Base-by-base conservation (phyloP, 2,797 vertebrate genomes). In the Steatocranus sp. region DNA sequence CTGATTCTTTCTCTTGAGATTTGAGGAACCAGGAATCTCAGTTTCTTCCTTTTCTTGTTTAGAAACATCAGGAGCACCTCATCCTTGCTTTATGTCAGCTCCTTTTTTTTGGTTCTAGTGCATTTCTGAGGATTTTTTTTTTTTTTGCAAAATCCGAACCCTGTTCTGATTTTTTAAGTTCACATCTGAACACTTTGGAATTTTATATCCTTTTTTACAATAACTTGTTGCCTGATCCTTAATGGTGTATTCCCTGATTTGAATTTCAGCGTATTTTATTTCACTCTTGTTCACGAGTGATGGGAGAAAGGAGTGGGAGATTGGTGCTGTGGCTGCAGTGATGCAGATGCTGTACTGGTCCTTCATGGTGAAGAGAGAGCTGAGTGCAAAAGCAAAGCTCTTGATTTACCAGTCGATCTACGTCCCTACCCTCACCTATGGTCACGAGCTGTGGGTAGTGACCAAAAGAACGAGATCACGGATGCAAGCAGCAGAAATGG, bases 371-470 rank as follows among this genome's bases (percentile, higher is more conserved):
- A 58, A 32, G 15, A 32, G 27, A 3, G 27, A 58, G 9, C 27
- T 58, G 27, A 58, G 54, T 18, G 54, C 18, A 58, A 18, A 32
- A 58, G 54, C 27, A 2, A 58, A 58, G 27, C 27, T 58, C 5
- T 58, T 5, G 0, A 56, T 56, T 56, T 30, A 32, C 27, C 3
- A 0, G 25, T 56, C 1, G 0, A 56, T 56, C 54, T 32, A 11
- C 0, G 0, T 32, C 54, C 15, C 54, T 32, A 56, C 27, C 27
- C 15, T 56, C 0, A 56, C 8, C 25, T 30, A 56, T 56, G 53
- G 53, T 6, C 25, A 30, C 5, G 1, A 56, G 53, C 53, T 17
- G 25, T 56, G 53, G 25, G 53, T 17, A 6, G 25, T 9, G 25
- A 56, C 14, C 1, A 1, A 56, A 56, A 56, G 8, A 56, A 30